Evolutionary conservation across 2,888 invertebrate genomes (phyloP).

Genomic region (Melieria picta): DNA sequence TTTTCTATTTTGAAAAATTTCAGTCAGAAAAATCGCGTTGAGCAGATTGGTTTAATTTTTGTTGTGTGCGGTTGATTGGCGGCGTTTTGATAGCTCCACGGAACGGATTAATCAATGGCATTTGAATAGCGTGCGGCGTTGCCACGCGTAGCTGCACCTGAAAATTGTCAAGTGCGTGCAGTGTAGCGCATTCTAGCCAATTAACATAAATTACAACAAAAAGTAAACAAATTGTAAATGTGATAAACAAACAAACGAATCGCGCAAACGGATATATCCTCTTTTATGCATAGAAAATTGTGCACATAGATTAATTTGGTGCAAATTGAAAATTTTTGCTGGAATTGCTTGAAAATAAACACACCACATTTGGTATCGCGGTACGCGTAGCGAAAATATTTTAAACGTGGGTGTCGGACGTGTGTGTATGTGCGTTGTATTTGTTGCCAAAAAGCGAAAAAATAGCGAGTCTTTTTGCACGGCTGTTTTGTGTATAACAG

Average conservation of each 20-base stretch:
- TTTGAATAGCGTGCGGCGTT: not conserved
- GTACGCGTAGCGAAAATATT: not conserved
- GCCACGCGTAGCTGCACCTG: not conserved
- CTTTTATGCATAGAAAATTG: not conserved
- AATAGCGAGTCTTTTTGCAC: not conserved
- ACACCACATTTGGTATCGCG: not conserved
- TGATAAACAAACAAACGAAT: conserved; percentile 23
- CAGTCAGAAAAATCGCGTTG: conserved; percentile 26
- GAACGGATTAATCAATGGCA: too few species aligned
- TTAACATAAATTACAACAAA: not conserved
- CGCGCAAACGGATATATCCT: conserved; percentile 19
- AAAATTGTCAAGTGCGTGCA: not conserved
- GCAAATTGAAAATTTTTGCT: conserved; percentile 4
- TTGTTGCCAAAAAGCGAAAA: not conserved
- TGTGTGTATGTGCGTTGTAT: too few species aligned
- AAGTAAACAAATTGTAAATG: conserved; percentile 15
- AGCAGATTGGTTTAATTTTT: conserved; percentile 6
- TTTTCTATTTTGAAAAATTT: conserved; percentile 10
- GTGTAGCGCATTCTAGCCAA: not conserved
- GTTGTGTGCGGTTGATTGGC: not conserved
- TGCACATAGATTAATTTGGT: not conserved
- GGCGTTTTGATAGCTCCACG: not conserved
- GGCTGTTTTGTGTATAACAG: conserved; percentile 28
- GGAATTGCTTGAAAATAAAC: conserved; percentile 2
- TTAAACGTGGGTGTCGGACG: too few species aligned